A percentile compares a stretch with the other conserved stretches of the same genome.
Evolutionary conservation across 2,113 vertebrate species (phyloP).

Genomic region (Hippocampus barbouri): DNA sequence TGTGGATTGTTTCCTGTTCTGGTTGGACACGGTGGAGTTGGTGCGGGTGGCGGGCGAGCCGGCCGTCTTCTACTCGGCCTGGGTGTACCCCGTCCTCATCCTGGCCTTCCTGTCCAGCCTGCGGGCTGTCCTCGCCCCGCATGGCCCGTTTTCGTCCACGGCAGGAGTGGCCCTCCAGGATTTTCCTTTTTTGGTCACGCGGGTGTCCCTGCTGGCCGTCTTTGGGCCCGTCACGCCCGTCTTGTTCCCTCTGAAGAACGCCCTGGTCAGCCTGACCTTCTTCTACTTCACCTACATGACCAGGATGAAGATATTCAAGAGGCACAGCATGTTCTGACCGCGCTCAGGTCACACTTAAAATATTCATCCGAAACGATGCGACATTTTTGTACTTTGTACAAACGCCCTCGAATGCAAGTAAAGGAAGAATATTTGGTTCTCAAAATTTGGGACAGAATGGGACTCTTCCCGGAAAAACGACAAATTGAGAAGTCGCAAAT

Average conservation of each 20-base stretch:
- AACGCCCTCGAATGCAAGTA: background rate
- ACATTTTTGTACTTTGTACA: background rate
- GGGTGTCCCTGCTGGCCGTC: constrained; percentile 64
- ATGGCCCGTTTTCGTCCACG: constrained; percentile 58
- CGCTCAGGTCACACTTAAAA: background rate
- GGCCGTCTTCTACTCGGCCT: constrained; percentile 62
- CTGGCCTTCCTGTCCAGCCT: constrained; percentile 73
- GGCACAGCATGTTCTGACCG: constrained; percentile 65
- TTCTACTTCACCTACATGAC: constrained; percentile 76
- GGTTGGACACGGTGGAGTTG: constrained; percentile 80
- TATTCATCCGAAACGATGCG: background rate
- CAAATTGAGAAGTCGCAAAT: background rate
- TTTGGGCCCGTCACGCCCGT: constrained; percentile 74
- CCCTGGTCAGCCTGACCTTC: constrained; percentile 68
- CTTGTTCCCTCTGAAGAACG: constrained; percentile 75
- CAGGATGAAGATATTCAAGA: constrained; percentile 61
- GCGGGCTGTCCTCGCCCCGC: constrained; percentile 64
- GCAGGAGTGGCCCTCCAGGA: constrained; percentile 74
- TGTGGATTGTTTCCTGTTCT: constrained; percentile 70
- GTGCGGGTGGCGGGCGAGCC: constrained; percentile 67
- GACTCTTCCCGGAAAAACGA: background rate
- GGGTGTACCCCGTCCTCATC: constrained; percentile 76
- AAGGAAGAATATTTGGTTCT: background rate
- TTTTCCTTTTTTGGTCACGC: constrained; percentile 73
- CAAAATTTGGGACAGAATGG: background rate